A percentile compares a stretch with the other conserved stretches of the same genome.
Conservation (phyloP, 2,888 invertebrate species). For the Acleris literana region DNA sequence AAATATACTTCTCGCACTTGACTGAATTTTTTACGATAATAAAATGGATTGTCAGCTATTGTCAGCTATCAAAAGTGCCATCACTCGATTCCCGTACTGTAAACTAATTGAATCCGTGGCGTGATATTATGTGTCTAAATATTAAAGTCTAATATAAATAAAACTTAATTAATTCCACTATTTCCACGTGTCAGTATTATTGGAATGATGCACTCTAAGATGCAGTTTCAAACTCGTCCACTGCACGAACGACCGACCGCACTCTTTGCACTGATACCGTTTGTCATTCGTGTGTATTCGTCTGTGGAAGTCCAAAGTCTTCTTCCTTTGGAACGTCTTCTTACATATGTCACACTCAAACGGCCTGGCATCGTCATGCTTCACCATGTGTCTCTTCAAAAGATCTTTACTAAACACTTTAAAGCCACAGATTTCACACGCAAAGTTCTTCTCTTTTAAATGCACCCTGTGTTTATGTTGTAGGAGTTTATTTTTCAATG, state of each 20-base stretch:
- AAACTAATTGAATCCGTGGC: too few species aligned
- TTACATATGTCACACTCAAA: constrained; percentile 82
- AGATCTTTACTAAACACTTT: constrained; percentile 70
- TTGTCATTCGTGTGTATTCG: constrained; percentile 83
- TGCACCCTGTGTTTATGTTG: constrained; percentile 65
- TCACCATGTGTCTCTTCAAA: constrained; percentile 80
- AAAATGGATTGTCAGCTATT: too few species aligned
- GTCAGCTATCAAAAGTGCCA: too few species aligned
- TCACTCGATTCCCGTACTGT: too few species aligned
- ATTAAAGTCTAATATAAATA: neutral
- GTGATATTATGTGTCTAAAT: neutral
- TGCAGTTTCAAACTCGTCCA: constrained; percentile 83
- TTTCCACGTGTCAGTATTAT: constrained; percentile 42
- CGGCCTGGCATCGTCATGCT: constrained; percentile 81
- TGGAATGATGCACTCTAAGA: constrained; percentile 76
- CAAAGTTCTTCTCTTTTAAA: constrained; percentile 60
- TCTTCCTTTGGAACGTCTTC: constrained; percentile 83
- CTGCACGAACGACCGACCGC: constrained; percentile 83
- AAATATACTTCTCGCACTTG: too few species aligned
- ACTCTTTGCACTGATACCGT: constrained; percentile 78
- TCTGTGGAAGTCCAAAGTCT: constrained; percentile 79
- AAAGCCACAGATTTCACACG: constrained; percentile 69
- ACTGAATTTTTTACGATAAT: too few species aligned
- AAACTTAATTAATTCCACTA: neutral
- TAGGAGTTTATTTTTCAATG: constrained; percentile 55